Base-by-base conservation (phyloP, 1,140 invertebrate genomes). In the Ceratoteleas bidentatus region DNA sequence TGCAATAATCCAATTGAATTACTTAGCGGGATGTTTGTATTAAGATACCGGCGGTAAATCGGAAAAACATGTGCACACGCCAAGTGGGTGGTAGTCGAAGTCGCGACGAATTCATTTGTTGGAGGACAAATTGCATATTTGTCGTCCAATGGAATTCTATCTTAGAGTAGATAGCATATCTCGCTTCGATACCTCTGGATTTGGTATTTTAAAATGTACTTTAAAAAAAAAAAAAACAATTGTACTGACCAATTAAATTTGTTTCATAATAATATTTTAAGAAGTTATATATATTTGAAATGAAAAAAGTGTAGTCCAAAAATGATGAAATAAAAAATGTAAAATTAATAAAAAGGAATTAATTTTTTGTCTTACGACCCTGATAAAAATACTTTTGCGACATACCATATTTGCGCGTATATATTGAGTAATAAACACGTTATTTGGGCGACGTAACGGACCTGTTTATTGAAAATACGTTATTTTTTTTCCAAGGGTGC, bases 1-100 rank as follows among this genome's bases (percentile, higher is more conserved):
- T 73, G 76, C 76, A 80, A 80, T 80, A 80, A 80, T 80, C 68
- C 76, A 80, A 80, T 80, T 80, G 68, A 80, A 80, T 73, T 80
- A 73, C 43, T 73, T 73, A 80, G 62, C 50, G 45, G 4, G 73
- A 80, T 73, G 77, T 73, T 73, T 70, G 77, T 62, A 68, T 73
- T 80, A 73, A 80, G 77, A 73, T 73, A 69, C 69, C 47, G 53
- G 61, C 53, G 40, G 72, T 65, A 74, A 50, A 74, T 65, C 50
- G 53, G 61, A 65, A 74, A 74, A 74, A 74, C 45, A 49, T 13
- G 50, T 49, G 54, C 32, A 38, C 33, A 47, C 4, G 43, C 11
- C 56, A 73, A 64, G 56, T 49, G 52, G 15, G 0, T 32, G 10
- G n/a, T 2, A 57, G 52, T 64, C 47, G 57, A 54, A 62, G 6